Percentiles rank a stretch among this genome's conserved stretches.
phyloP scores from a whole-genome alignment of 1,140 invertebrate genomes.

The Bombus huntii region DNA sequence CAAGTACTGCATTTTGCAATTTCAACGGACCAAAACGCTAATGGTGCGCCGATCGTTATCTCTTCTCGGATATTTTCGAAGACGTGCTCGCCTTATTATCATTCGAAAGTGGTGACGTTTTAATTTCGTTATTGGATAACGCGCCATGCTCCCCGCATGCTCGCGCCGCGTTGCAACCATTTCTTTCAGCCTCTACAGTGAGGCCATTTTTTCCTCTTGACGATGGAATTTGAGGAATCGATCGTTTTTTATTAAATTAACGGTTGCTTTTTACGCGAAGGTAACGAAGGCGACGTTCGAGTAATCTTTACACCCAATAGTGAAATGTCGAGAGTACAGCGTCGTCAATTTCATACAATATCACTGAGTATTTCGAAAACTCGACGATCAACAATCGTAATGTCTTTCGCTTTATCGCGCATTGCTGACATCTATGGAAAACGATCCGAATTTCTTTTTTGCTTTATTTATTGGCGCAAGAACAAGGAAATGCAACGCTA shows the following conservation, averaged over 20 bases:
- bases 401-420: neutral
- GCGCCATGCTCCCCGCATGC: neutral
- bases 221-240: neutral
- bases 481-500: neutral
- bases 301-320: neutral
- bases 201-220: neutral
- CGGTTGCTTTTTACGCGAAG: neutral
- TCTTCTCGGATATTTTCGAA: neutral
- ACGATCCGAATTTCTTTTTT: neutral
- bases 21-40: neutral
- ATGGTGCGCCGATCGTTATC: neutral
- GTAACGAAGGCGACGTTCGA: neutral
- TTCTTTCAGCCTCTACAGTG: neutral
- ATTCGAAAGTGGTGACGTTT: conserved; percentile 1
- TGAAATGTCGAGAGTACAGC: too few species aligned
- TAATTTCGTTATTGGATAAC: conserved; percentile 20
- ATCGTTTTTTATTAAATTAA: neutral
- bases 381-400: neutral
- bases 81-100: conserved; percentile 24
- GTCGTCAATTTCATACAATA: neutral
- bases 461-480: neutral
- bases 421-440: neutral
- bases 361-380: neutral
- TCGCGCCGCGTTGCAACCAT: too few species aligned
- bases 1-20: neutral